These are phyloP conservation scores for Carettochelys insculpta DNA, from an alignment of 2,113 vertebrate species.

Conservation along the genomic window DNA sequence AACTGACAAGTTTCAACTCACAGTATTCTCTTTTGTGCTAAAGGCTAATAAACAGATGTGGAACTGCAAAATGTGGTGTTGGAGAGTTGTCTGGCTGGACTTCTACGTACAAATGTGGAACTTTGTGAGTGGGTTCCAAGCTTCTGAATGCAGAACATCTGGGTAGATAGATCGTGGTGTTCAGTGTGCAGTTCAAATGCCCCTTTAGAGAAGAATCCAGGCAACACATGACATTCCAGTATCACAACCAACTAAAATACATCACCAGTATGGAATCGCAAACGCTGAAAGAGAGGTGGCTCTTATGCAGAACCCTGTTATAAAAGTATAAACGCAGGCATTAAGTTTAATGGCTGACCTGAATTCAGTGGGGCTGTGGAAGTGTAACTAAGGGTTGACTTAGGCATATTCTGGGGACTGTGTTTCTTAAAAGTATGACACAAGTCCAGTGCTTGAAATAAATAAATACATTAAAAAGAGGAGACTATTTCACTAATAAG, in stretches of 20 bases:
- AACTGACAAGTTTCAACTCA: neutral
- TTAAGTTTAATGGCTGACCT: neutral
- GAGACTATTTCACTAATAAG: neutral
- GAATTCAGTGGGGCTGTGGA: accelerated
- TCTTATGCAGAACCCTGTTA: neutral
- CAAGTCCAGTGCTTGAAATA: neutral
- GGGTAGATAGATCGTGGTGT: neutral
- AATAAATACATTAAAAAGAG: too few species aligned
- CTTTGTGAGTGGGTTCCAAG: neutral
- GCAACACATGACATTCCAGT: neutral
- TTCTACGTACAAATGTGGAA: neutral
- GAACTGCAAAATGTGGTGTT: too few species aligned
- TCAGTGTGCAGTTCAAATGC: neutral
- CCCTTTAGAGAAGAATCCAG: neutral
- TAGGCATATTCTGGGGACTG: neutral
- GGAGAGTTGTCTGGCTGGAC: too few species aligned
- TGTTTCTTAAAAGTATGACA: accelerated
- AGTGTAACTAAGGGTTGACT: accelerated
- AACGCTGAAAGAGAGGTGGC: neutral
- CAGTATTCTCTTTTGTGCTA: neutral
- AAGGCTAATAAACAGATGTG: neutral
- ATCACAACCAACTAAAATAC: neutral
- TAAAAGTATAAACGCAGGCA: accelerated
- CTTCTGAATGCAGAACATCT: neutral
- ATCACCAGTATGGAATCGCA: neutral